Evolutionary conservation across 2,113 vertebrate genomes (phyloP).

Genomic region (Puma concolor): DNA sequence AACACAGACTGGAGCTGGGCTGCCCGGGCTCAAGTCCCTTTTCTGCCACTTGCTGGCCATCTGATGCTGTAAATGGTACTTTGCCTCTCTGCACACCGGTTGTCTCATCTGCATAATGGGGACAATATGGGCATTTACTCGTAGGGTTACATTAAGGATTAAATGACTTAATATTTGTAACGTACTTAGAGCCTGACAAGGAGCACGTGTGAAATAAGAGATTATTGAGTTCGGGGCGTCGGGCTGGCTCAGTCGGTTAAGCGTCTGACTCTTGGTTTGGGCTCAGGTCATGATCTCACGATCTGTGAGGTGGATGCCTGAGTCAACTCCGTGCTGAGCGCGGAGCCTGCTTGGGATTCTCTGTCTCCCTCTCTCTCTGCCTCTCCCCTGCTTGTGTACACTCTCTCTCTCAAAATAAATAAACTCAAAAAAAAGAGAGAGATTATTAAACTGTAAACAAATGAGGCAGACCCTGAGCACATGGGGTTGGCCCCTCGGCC

Average conservation of each 20-base stretch:
- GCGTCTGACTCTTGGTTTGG: too few relatives aligned
- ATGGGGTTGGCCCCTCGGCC: rapidly evolving
- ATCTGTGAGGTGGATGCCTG: too few relatives aligned
- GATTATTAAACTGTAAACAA: neutral
- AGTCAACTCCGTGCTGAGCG: too few relatives aligned
- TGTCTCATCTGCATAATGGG: neutral
- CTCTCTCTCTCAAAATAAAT: too few relatives aligned
- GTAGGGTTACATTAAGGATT: neutral
- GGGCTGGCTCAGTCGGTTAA: too few relatives aligned
- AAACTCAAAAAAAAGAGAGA: too few relatives aligned
- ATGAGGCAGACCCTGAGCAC: rapidly evolving
- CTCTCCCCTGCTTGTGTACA: too few relatives aligned
- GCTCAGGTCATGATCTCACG: too few relatives aligned
- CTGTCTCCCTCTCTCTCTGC: too few relatives aligned
- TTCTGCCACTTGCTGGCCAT: neutral
- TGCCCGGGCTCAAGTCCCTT: neutral
- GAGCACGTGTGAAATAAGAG: neutral
- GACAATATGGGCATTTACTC: too few relatives aligned
- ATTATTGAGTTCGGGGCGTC: neutral
- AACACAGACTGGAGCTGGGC: neutral
- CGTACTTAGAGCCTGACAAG: neutral
- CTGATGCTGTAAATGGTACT: rapidly evolving
- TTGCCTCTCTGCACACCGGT: neutral
- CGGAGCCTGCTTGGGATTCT: too few relatives aligned
- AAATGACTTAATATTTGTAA: neutral